Conservation (phyloP, 2,797 vertebrate species). For the Avahi laniger region DNA sequence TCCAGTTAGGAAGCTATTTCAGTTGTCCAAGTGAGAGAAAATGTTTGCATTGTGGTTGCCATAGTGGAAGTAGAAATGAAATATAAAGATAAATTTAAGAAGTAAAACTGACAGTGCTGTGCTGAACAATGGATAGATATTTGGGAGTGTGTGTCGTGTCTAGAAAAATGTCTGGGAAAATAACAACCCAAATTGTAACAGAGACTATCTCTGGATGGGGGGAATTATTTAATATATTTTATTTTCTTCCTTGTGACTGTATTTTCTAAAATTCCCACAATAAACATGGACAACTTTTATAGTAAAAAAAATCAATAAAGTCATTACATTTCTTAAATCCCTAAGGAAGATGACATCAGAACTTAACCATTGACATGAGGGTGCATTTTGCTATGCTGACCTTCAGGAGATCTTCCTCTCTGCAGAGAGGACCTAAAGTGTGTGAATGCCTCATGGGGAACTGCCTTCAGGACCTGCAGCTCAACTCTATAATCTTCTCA, state of each 20-base stretch:
- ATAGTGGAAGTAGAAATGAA: neutral
- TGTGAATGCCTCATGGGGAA: neutral
- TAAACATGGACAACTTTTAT: neutral
- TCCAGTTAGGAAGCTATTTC: neutral
- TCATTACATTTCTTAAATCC: neutral
- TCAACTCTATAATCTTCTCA: neutral
- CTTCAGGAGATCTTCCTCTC: neutral
- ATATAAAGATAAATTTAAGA: neutral
- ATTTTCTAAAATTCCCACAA: neutral
- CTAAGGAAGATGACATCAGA: neutral
- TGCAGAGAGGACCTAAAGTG: neutral
- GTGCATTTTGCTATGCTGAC: neutral
- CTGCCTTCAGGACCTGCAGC: neutral
- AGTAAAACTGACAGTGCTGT: neutral
- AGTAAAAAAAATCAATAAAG: neutral
- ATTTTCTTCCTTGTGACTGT: constrained; percentile 1
- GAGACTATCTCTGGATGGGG: neutral
- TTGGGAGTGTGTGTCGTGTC: neutral
- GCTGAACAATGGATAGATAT: neutral
- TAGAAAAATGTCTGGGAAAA: neutral
- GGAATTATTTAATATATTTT: neutral
- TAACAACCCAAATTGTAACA: neutral
- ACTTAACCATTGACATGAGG: neutral
- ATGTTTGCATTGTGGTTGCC: neutral
- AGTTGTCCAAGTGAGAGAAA: neutral